Percentiles rank a stretch among this genome's conserved stretches.
phyloP scores from a whole-genome alignment of 2,888 invertebrate genomes.

The Serrognathus titanus region DNA sequence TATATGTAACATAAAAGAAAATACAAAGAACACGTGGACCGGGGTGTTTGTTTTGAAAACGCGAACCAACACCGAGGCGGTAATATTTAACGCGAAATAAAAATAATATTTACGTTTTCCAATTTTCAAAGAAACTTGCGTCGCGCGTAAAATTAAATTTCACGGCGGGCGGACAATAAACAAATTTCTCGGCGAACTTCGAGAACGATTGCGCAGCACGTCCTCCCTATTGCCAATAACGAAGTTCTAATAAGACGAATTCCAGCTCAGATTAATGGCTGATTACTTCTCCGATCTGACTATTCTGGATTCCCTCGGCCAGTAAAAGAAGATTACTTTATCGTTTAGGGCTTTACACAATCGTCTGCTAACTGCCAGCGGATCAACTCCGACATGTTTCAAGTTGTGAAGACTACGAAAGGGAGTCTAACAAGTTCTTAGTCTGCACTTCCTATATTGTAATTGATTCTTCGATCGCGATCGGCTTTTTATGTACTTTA shows the following conservation, averaged over 20 bases:
- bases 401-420: slow-evolving; percentile 10
- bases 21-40: too few species aligned
- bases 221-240: slow-evolving; percentile 16
- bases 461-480: slow-evolving; percentile 18
- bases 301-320: slow-evolving; percentile 18
- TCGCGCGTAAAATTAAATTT: too few species aligned
- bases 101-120: too few species aligned
- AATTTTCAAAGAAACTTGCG: too few species aligned
- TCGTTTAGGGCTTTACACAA: slow-evolving; percentile 45
- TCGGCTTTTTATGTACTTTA: neutral
- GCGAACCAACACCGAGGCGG: too few species aligned
- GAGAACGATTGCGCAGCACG: too few species aligned
- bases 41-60: too few species aligned
- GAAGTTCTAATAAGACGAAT: slow-evolving; percentile 20
- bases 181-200: too few species aligned
- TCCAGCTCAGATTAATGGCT: slow-evolving; percentile 21
- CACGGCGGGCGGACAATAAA: too few species aligned
- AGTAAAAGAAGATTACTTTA: slow-evolving; percentile 37
- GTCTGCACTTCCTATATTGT: slow-evolving; percentile 20
- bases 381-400: slow-evolving; percentile 41
- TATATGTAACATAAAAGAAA: too few species aligned
- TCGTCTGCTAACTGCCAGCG: slow-evolving; percentile 42
- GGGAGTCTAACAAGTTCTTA: slow-evolving; percentile 23
- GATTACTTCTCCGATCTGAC: slow-evolving; percentile 21
- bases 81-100: too few species aligned